A percentile compares a stretch with the other conserved stretches of the same genome.
Conservation (phyloP, 2,888 invertebrate species). For the Epinotia ramella region DNA sequence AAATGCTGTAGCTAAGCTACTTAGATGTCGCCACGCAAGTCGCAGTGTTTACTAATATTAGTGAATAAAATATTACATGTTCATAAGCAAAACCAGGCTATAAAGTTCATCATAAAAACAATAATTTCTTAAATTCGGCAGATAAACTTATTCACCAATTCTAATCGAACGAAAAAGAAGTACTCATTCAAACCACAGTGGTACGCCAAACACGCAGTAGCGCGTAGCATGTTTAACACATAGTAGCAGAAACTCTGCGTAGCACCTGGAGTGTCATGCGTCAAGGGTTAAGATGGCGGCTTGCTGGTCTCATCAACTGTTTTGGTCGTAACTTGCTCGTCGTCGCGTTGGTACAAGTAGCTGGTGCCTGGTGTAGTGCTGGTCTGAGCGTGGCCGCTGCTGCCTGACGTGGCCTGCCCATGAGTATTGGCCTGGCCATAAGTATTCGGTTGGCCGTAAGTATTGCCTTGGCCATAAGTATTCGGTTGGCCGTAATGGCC, state of each 20-base stretch:
- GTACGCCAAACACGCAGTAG: not conserved
- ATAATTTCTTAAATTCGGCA: not conserved
- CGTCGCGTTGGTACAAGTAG: slow-evolving; percentile 83
- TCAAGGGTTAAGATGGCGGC: slow-evolving; percentile 57
- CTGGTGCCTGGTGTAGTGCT: slow-evolving; percentile 81
- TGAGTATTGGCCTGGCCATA: slow-evolving; percentile 41
- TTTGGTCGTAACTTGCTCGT: slow-evolving; percentile 73
- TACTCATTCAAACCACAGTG: not conserved
- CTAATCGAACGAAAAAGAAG: not conserved
- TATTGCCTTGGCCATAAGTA: slow-evolving; percentile 46
- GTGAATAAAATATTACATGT: not conserved
- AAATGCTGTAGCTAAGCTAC: not conserved
- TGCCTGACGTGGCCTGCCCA: slow-evolving; percentile 48
- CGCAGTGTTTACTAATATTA: not conserved
- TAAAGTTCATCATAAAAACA: not conserved
- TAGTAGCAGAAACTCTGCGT: not conserved
- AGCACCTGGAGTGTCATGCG: not conserved
- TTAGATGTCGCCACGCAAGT: not conserved
- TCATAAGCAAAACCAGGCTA: not conserved
- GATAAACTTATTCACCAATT: slow-evolving; percentile 9
- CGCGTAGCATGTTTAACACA: not conserved
- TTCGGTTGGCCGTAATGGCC: slow-evolving; percentile 13
- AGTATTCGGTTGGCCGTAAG: slow-evolving; percentile 45
- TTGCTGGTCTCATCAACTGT: slow-evolving; percentile 72
- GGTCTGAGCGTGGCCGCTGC: slow-evolving; percentile 55